Evolutionary conservation across 2,888 invertebrate genomes (phyloP).

Genomic region (Luperina testacea): DNA sequence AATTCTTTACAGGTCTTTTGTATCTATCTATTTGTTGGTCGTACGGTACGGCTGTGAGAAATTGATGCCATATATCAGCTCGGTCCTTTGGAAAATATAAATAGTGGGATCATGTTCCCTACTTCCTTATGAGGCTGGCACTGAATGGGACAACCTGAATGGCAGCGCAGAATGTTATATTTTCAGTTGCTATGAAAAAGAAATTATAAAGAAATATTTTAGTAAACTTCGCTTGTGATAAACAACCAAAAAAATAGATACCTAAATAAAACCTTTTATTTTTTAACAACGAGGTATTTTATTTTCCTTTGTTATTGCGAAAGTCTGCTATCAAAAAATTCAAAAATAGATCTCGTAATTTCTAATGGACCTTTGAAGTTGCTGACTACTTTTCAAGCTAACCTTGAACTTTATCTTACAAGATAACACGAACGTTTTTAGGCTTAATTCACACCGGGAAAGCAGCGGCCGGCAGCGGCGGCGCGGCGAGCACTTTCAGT

Average conservation of each 20-base stretch:
- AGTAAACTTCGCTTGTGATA: not conserved
- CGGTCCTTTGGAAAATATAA: slow-evolving; percentile 61
- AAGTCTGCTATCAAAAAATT: not conserved
- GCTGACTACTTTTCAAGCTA: not conserved
- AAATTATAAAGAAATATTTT: not conserved
- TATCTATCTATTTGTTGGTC: not conserved
- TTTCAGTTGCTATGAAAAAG: not conserved
- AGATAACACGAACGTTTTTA: slow-evolving; percentile 1
- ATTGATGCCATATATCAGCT: slow-evolving; percentile 57
- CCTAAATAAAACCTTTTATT: not conserved
- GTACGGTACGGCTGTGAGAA: slow-evolving; percentile 41
- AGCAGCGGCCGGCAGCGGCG: no score
- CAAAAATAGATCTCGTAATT: slow-evolving; percentile 18
- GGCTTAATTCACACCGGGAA: no score
- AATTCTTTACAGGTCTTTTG: slow-evolving; percentile 19
- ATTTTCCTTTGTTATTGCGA: not conserved
- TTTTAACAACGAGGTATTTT: not conserved
- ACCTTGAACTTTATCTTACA: not conserved
- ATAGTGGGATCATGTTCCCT: slow-evolving; percentile 56
- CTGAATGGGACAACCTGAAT: slow-evolving; percentile 38
- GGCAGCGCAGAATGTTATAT: slow-evolving; percentile 1
- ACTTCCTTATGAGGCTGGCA: slow-evolving; percentile 42
- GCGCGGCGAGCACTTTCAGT: no score
- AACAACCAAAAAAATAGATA: not conserved
- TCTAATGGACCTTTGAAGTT: not conserved